phyloP scores from a whole-genome alignment of 2,797 vertebrate genomes.

The Argya squamiceps region DNA sequence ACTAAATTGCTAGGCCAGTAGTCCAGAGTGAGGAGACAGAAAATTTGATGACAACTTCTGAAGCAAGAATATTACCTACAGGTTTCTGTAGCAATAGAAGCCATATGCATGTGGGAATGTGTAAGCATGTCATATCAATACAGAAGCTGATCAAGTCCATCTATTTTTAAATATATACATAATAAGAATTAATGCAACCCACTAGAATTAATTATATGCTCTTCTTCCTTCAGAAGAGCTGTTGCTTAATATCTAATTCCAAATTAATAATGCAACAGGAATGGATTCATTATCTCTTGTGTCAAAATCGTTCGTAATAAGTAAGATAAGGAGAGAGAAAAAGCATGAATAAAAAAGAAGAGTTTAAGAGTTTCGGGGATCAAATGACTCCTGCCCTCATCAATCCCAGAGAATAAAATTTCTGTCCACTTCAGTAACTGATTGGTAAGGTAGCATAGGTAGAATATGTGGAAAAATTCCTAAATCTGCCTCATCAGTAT shows the following conservation, averaged over 20 bases:
- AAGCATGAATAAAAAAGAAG: background rate
- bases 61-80: background rate
- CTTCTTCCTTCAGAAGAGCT: background rate
- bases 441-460: background rate
- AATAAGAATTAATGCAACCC: background rate
- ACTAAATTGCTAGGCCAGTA: background rate
- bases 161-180: background rate
- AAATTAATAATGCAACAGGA: background rate
- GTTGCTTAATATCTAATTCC: background rate
- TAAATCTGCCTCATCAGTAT: background rate
- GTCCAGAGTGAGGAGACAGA: background rate
- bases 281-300: conserved; percentile 5
- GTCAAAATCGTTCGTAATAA: conserved; percentile 1
- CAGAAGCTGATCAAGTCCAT: background rate
- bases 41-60: background rate
- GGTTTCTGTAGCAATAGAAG: background rate
- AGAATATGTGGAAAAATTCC: background rate
- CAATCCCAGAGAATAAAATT: background rate
- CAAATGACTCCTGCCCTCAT: background rate
- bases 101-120: background rate
- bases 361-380: background rate
- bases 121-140: background rate
- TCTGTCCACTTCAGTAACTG: background rate
- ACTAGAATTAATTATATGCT: background rate
- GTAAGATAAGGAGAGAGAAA: background rate